These are phyloP conservation scores for Dynastes grantii DNA, from an alignment of 2,888 invertebrate genomes.

Conservation along the genomic window DNA sequence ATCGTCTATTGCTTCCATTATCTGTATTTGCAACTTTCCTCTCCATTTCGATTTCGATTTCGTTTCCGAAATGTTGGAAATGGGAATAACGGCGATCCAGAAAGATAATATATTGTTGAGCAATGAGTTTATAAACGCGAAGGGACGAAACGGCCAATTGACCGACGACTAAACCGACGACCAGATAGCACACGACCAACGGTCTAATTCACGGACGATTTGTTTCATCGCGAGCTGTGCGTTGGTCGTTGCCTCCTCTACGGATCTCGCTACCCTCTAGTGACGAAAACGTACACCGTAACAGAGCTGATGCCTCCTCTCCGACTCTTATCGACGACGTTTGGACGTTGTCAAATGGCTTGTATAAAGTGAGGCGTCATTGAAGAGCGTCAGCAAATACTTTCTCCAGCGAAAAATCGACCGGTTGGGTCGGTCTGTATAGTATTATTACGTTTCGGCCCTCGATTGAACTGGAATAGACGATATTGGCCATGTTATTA, in stretches of 20 bases:
- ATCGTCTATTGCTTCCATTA: background rate
- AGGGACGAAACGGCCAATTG: constrained; percentile 39
- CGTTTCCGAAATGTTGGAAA: background rate
- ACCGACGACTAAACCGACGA: constrained; percentile 18
- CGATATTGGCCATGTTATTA: constrained; percentile 16
- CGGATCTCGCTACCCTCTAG: background rate
- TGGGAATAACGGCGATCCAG: background rate
- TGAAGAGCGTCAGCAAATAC: constrained; percentile 31
- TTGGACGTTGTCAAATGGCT: constrained; percentile 19
- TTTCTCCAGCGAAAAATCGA: constrained; percentile 2
- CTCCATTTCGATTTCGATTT: background rate
- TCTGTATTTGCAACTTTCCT: background rate
- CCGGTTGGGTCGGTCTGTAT: background rate
- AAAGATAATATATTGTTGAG: constrained; percentile 40
- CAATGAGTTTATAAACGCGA: constrained; percentile 40
- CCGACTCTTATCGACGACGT: constrained; percentile 9
- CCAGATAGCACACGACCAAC: constrained; percentile 23
- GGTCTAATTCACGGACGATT: constrained; percentile 44
- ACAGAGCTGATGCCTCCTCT: background rate
- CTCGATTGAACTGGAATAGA: background rate
- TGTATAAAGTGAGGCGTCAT: background rate
- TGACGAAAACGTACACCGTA: background rate
- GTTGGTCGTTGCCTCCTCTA: background rate
- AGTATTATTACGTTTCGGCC: constrained; percentile 5
- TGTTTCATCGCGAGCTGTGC: constrained; percentile 37